phyloP scores from a whole-genome alignment of 2,113 vertebrate genomes.

The Silurus glanis region DNA sequence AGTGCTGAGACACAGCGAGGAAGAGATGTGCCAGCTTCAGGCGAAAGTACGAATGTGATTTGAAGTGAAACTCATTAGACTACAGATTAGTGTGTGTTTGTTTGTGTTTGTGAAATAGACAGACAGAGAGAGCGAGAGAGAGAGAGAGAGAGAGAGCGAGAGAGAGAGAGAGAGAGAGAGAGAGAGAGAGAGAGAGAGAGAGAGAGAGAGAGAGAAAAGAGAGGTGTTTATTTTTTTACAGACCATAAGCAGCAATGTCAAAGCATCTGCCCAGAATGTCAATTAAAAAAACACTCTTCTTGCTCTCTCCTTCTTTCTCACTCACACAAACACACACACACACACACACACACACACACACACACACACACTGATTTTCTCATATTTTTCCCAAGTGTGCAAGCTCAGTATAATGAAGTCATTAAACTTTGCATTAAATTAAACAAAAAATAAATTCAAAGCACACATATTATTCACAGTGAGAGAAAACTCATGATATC shows the following conservation, averaged over 20 bases:
- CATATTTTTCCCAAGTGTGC: conserved; percentile 4
- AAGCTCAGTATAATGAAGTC: conserved; percentile 21
- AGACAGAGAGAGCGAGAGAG: not conserved
- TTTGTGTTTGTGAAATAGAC: not conserved
- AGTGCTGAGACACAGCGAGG: not conserved
- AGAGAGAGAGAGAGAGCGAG: not conserved
- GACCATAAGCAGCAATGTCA: not conserved
- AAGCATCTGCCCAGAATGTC: conserved; percentile 19
- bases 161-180: not conserved
- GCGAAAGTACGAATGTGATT: conserved; percentile 5
- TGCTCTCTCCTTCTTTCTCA: not conserved
- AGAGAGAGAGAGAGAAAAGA: too few species aligned
- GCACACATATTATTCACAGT: conserved; percentile 8
- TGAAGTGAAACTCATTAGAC: conserved; percentile 29
- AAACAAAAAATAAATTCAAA: conserved; percentile 29
- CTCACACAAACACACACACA: not conserved
- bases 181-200: not conserved
- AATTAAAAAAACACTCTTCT: conserved; percentile 1
- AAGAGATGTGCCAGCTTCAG: conserved; percentile 24
- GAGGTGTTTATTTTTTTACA: not conserved
- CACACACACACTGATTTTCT: not conserved
- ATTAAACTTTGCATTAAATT: conserved; percentile 27
- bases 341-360: not conserved
- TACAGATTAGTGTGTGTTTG: not conserved
- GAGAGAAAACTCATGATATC: conserved; percentile 52